phyloP scores from a whole-genome alignment of 2,113 vertebrate species.

The Python bivittatus region DNA sequence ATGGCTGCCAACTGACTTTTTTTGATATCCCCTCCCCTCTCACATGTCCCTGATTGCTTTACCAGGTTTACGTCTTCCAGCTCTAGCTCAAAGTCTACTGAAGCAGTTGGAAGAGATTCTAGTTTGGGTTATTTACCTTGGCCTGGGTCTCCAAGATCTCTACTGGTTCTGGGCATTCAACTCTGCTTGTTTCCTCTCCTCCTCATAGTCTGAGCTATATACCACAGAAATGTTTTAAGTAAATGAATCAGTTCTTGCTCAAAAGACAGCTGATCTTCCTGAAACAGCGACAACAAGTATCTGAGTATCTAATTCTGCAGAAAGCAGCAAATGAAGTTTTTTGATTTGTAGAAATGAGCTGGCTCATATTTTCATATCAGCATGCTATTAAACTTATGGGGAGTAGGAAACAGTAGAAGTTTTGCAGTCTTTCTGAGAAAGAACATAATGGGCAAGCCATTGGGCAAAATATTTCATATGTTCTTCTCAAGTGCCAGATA shows the following conservation, averaged over 20 bases:
- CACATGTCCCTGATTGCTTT: background rate
- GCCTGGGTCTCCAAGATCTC: background rate
- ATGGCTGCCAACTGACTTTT: background rate
- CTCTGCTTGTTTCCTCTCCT: background rate
- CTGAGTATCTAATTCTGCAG: background rate
- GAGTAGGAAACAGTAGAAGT: background rate
- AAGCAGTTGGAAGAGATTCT: background rate
- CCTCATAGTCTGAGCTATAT: background rate
- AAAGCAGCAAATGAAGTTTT: background rate
- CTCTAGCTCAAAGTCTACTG: background rate
- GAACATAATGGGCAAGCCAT: background rate
- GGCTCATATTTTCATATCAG: background rate
- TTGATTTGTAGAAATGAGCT: background rate
- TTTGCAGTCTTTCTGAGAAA: background rate
- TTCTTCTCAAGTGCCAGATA: background rate
- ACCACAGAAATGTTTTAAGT: background rate
- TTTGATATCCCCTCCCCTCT: background rate
- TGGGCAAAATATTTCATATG: background rate
- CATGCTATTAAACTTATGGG: background rate
- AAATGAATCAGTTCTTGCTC: background rate
- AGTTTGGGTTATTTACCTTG: background rate
- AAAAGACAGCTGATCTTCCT: background rate
- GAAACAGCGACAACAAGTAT: background rate
- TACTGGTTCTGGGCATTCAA: background rate
- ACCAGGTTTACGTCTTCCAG: background rate